Evolutionary conservation across 2,113 vertebrate species (phyloP).

Genomic region (Urocitellus parryii): DNA sequence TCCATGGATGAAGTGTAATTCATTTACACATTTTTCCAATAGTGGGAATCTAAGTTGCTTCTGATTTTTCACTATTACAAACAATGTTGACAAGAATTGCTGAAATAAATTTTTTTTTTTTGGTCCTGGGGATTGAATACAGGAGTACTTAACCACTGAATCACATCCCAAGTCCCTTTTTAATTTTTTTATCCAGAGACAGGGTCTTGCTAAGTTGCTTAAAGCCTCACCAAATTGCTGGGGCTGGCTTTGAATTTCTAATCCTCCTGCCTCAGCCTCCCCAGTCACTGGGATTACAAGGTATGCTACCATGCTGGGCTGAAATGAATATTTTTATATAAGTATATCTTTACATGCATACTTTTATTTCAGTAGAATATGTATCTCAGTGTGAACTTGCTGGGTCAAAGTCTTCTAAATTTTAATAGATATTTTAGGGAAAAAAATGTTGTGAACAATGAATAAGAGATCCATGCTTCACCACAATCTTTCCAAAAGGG

Average conservation of each 20-base stretch:
- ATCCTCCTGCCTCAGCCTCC: too few species aligned
- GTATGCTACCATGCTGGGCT: neutral
- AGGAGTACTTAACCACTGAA: too few species aligned
- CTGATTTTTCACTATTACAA: constrained; percentile 33
- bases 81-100: neutral
- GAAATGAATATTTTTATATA: constrained; percentile 27
- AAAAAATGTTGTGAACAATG: constrained; percentile 20
- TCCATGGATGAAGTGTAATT: neutral
- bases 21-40: constrained; percentile 39
- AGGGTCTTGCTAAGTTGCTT: too few species aligned
- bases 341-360: neutral
- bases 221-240: too few species aligned
- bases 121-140: too few species aligned
- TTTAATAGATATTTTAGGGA: constrained; percentile 31
- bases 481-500: constrained; percentile 58
- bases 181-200: too few species aligned
- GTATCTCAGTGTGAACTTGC: constrained; percentile 21
- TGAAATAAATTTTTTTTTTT: constrained; percentile 2
- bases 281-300: too few species aligned
- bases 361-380: constrained; percentile 1
- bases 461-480: constrained; percentile 2
- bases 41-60: constrained; percentile 2
- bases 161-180: too few species aligned
- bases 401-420: neutral
- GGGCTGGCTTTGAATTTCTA: too few species aligned